phyloP scores from a whole-genome alignment of 2,113 vertebrate species.

The Xyrauchen texanus region DNA sequence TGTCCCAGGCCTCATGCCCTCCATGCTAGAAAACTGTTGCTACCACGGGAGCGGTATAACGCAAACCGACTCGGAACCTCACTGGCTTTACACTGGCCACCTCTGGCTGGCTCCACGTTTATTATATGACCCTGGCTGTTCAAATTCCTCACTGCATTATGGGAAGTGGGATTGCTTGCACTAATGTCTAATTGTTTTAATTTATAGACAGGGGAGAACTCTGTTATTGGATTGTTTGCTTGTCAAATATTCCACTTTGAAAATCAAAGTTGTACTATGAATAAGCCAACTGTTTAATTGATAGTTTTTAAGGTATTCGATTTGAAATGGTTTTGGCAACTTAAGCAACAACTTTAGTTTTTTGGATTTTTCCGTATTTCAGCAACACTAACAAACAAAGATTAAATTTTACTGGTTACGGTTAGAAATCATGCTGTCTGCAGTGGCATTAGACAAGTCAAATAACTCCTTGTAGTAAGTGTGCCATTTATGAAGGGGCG shows the following conservation, averaged over 20 bases:
- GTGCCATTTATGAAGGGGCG: conserved; percentile 1
- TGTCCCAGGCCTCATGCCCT: conserved; percentile 53
- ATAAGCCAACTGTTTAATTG: too few relatives aligned
- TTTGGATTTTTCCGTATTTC: not conserved
- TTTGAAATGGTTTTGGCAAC: not conserved
- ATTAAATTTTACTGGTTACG: not conserved
- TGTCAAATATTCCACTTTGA: conserved; percentile 8
- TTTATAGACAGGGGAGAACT: conserved; percentile 35
- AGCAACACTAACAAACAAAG: not conserved
- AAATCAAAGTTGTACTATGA: not conserved
- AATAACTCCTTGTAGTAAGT: conserved; percentile 11
- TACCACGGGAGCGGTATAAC: conserved; percentile 53
- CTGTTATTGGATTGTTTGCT: conserved; percentile 26
- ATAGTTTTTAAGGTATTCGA: too few relatives aligned
- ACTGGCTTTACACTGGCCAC: conserved; percentile 64
- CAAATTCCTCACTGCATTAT: conserved; percentile 73
- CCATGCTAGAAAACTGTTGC: conserved; percentile 59
- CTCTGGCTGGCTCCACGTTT: conserved; percentile 64
- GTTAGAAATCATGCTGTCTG: not conserved
- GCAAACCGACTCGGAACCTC: conserved; percentile 21
- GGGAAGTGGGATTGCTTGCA: conserved; percentile 63
- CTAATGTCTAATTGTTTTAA: conserved; percentile 64
- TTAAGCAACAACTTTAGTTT: conserved; percentile 9
- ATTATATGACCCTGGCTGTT: conserved; percentile 68
- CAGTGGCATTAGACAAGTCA: conserved; percentile 15